Evolutionary conservation across 2,113 vertebrate species (phyloP).

Genomic region (Corynorhinus townsendii): DNA sequence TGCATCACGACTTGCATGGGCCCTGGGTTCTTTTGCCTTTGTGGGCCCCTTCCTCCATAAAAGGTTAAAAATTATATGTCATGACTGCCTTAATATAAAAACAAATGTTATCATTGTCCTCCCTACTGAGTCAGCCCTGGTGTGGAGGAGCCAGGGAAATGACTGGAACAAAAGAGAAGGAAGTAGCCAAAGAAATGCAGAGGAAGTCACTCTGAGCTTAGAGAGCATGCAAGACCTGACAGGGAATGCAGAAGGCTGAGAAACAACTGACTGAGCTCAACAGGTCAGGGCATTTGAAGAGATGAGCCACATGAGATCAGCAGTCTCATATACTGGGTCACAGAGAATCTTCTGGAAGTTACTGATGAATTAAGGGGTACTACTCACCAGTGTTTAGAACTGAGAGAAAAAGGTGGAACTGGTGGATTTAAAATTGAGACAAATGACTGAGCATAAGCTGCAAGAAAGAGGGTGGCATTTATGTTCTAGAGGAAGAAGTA

Average conservation of each 20-base stretch:
- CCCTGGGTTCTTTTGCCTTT: background rate
- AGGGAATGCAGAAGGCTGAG: background rate
- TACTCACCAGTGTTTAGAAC: background rate
- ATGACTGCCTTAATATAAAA: background rate
- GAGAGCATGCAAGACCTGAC: background rate
- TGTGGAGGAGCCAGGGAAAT: background rate
- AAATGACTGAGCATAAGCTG: background rate
- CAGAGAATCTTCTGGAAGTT: background rate
- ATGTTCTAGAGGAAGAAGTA: background rate
- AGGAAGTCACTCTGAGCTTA: background rate
- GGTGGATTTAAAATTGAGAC: background rate
- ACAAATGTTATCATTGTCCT: background rate
- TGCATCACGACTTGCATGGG: background rate
- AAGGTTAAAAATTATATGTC: background rate
- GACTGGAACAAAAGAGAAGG: background rate
- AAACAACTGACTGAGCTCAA: background rate
- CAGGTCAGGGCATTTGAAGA: background rate
- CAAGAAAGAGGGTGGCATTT: background rate
- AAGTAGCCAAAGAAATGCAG: background rate
- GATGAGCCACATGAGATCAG: background rate
- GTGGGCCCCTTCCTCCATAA: background rate
- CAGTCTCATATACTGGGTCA: background rate
- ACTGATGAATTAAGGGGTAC: background rate
- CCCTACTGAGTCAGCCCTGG: background rate
- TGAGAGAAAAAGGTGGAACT: background rate